Conservation (phyloP, 2,888 invertebrate species). For the Caenorhabditis becei region DNA sequence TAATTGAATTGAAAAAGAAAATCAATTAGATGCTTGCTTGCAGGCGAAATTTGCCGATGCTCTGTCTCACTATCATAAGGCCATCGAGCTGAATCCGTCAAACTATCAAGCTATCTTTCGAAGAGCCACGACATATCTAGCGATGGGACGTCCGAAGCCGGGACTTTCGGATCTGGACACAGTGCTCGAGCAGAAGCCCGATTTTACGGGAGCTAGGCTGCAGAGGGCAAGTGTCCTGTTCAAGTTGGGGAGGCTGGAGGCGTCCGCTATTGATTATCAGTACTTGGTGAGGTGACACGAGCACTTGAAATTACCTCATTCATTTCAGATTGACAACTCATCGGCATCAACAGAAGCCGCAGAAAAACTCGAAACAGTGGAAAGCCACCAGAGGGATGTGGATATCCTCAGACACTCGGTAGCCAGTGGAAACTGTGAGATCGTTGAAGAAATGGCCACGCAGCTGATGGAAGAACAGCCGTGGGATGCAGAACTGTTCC, state of each 20-base stretch:
- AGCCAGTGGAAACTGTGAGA: conserved; percentile 8
- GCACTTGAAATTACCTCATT: too few relatives aligned
- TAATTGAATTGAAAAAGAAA: background rate
- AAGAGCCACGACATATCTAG: conserved; percentile 48
- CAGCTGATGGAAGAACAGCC: conserved; percentile 35
- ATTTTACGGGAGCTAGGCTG: conserved; percentile 41
- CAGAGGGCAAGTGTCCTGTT: conserved; percentile 46
- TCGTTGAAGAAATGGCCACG: conserved; percentile 10
- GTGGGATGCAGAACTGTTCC: conserved; percentile 28
- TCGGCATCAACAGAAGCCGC: background rate
- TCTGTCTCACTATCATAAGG: conserved; percentile 51
- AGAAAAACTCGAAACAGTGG: conserved; percentile 12
- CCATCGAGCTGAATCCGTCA: conserved; percentile 43
- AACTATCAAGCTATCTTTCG: conserved; percentile 59
- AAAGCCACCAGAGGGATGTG: background rate
- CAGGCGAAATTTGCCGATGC: conserved; percentile 52
- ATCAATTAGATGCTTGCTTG: background rate
- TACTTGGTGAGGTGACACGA: conserved; percentile 20
- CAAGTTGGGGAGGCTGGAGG: conserved; percentile 40
- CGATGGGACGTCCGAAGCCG: conserved; percentile 22
- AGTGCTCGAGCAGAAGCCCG: conserved; percentile 49
- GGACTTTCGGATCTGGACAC: conserved; percentile 39
- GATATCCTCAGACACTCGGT: background rate
- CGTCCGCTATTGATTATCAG: conserved; percentile 12
- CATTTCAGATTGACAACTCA: conserved; percentile 3